Evolutionary conservation across 2,113 vertebrate genomes (phyloP).

Genomic region (Willisornis vidua): DNA sequence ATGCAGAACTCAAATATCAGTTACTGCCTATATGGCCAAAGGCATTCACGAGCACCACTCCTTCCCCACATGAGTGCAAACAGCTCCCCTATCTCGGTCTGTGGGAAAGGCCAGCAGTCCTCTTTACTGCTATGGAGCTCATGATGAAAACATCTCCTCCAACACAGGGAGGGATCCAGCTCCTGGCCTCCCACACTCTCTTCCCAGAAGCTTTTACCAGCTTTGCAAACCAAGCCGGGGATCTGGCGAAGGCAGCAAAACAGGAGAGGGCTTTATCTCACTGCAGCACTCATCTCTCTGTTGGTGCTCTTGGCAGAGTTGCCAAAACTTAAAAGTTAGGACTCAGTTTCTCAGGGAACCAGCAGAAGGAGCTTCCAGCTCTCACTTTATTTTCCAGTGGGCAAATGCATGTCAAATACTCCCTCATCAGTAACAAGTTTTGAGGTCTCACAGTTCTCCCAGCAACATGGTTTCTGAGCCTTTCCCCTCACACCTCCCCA

Average conservation of each 20-base stretch:
- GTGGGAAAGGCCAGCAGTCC: neutral
- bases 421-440: neutral
- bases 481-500: neutral
- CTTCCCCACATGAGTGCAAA: neutral
- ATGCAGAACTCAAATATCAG: neutral
- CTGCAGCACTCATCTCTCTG: neutral
- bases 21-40: neutral
- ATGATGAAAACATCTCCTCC: neutral
- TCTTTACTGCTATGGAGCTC: neutral
- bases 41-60: neutral
- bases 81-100: neutral
- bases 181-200: neutral
- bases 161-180: neutral
- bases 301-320: neutral
- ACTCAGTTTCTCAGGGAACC: neutral
- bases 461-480: accelerated
- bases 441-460: neutral
- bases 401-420: neutral
- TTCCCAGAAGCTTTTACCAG: neutral
- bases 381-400: neutral
- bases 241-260: neutral
- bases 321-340: neutral
- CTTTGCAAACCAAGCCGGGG: neutral
- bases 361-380: neutral
- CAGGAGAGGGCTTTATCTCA: neutral